Evolutionary conservation across 2,113 vertebrate genomes (phyloP), one percentile per base, ranked within the genome.

Genomic region (Aplodontia rufa): DNA sequence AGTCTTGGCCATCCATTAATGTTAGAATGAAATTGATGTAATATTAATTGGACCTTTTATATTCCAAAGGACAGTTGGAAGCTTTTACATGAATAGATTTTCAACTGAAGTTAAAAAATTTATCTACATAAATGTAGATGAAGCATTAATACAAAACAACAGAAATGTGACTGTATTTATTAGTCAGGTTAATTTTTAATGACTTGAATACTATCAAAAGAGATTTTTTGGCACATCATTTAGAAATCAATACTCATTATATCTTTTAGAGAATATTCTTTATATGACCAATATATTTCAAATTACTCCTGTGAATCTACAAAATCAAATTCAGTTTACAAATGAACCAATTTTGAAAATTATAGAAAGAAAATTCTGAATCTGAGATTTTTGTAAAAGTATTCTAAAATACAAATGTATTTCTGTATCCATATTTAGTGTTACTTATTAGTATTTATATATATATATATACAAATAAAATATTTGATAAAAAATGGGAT

Each of bases 111-210:
- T 78, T 64, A 76, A 74, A 94, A 88, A 3, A 53, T 90, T 96
- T 79, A 88, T 71, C 72, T 42, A 74, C 42, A 35, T 87, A 90
- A 79, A 94, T 51, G 40, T 35, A 97, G 71, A 92, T 96, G 58
- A 76, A 66, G 28, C n/a, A 87, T 78, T 96, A 90, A 93, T 87
- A 93, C 13, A 90, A 96, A 91, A 68, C 30, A 94, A 94, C 6
- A 88, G n/a, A 89, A 93, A 96, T 78, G 1, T 68, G 62, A 94
- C 60, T 76, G 4, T 47, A 76, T 90, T 90, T 79, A 88, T 90
- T 88, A 84, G 69, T 69, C 8, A 80, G 20, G 32, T 85, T 81
- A 93, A 72, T 60, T 58, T 79, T 91, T 86, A 96, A 86, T 80
- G n/a, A 37, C 55, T 95, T 96, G 17, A 71, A 13, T 55, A 58